Base-by-base conservation (phyloP, 2,113 vertebrate species). In the Xenus cinereus region DNA sequence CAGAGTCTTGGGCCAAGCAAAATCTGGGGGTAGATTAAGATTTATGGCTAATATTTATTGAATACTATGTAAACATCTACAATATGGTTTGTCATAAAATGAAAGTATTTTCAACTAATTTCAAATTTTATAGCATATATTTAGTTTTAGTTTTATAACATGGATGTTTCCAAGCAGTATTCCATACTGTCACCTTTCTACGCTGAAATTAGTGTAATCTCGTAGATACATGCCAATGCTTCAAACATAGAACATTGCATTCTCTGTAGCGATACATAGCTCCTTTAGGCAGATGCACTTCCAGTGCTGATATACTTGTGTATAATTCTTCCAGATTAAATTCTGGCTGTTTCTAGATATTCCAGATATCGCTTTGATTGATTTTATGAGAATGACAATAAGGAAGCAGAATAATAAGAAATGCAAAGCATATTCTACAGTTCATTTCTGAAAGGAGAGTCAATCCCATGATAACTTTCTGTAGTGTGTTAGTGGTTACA, bases 301-400 rank as follows among this genome's bases (percentile, higher is more conserved):
- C 41, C 54, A 85, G n/a, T 27, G 32, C 37, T 28, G 41, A 82
- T 63, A 66, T 30, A 50, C 68, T 66, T 89, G 41, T 74, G 37
- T 83, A 37, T 85, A 83, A 83, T 89, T 97, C 10, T 6, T 91
- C 45, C 89, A 95, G 89, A 91, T 95, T 94, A 87, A 95, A 83
- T 83, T 90, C 71, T 57, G 41, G 19, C 66, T 87, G 23, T 79
- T 94, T 87, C 67, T 89, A 85, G 74, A 63, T 72, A 54, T 76
- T 43, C 26, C 9, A 45, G 59, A 50, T 62, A 87, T 53, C 56
- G 45, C 32, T 54, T 35, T 41, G 85, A 62, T 85, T 84, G 45
- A 53, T 94, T 87, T 90, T 90, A 68, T 72, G 72, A 80, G 95
- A 86, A 84, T 76, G 53, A 75, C 45, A 92, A 87, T 88, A 84